Evolutionary conservation across 2,888 invertebrate genomes (phyloP).

Genomic region (Sipunculus nudus): DNA sequence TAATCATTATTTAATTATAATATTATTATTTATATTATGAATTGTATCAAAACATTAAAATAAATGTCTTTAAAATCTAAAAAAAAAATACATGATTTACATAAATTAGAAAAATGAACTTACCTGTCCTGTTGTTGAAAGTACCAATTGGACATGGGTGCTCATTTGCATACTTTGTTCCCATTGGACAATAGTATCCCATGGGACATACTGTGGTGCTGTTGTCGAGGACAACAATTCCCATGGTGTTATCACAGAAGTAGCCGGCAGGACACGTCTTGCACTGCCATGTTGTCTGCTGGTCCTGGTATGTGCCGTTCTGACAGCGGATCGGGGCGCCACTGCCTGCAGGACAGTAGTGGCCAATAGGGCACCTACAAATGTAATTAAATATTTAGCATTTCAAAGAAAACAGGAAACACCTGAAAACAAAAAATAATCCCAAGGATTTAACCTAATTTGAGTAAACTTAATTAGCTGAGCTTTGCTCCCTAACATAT

Average conservation of each 20-base stretch:
- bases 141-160: constrained; percentile 61
- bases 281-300: constrained; percentile 49
- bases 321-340: constrained; percentile 50
- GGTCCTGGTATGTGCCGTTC: constrained; percentile 58
- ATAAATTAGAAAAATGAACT: not conserved
- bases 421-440: too few relatives aligned
- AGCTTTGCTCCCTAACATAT: too few relatives aligned
- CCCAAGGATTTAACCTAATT: too few relatives aligned
- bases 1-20: too few relatives aligned
- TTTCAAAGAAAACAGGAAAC: too few relatives aligned
- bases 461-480: not conserved
- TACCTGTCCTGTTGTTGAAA: constrained; percentile 59
- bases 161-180: constrained; percentile 54
- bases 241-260: constrained; percentile 62
- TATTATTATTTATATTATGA: too few relatives aligned
- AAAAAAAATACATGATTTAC: too few relatives aligned
- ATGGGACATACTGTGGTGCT: constrained; percentile 52
- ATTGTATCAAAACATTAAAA: too few relatives aligned
- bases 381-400: not conserved
- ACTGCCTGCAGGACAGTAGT: constrained; percentile 56
- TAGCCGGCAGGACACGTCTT: constrained; percentile 58
- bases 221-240: constrained; percentile 56
- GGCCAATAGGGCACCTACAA: constrained; percentile 58
- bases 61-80: too few relatives aligned
- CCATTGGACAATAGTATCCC: constrained; percentile 58